Evolutionary conservation across 2,113 vertebrate species (phyloP).

Genomic region (Castor canadensis): DNA sequence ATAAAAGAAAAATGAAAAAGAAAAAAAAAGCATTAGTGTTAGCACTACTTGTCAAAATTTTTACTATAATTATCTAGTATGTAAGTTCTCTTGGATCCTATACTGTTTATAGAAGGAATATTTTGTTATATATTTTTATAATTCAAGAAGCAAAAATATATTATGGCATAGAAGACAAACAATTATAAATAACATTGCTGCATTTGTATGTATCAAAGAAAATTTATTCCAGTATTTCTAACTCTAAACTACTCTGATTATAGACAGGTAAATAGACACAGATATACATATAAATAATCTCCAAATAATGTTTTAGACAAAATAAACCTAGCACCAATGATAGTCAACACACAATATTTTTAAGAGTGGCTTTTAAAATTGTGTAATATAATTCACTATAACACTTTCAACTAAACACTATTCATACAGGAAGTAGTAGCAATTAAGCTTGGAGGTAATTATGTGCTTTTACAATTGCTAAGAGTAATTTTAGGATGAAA

Average conservation of each 20-base stretch:
- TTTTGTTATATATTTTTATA: not conserved
- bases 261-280: not conserved
- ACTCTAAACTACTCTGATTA: not conserved
- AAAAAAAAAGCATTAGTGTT: not conserved
- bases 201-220: not conserved
- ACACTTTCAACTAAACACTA: conserved; percentile 26
- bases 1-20: too few relatives aligned
- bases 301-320: not conserved
- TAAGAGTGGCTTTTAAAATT: conserved; percentile 53
- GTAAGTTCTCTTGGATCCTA: not conserved
- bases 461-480: conserved; percentile 62
- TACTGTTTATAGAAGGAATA: conserved; percentile 19
- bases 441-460: conserved; percentile 64
- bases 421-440: conserved; percentile 30
- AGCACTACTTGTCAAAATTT: not conserved
- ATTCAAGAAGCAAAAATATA: not conserved
- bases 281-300: not conserved
- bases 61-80: not conserved
- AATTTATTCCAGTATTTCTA: conserved; percentile 48
- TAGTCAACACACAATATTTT: not conserved
- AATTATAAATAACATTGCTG: not conserved
- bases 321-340: conserved; percentile 4
- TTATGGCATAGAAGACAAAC: not conserved
- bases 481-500: conserved; percentile 70
- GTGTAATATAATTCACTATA: conserved; percentile 21